Evolutionary conservation across 2,888 invertebrate species (phyloP).

Genomic region (Aplocera efformata): DNA sequence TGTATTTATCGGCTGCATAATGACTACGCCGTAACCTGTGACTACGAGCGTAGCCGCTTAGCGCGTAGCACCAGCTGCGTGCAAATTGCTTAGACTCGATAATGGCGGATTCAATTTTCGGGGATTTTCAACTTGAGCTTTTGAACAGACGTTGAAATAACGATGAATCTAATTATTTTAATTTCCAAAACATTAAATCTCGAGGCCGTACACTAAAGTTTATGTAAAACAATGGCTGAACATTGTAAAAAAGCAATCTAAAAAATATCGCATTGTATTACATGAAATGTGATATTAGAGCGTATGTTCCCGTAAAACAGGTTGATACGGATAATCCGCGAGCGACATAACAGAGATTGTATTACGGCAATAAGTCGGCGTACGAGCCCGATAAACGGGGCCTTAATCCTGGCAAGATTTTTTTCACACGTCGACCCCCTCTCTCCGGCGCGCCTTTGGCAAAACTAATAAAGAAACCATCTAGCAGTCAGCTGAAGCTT

Average conservation of each 20-base stretch:
- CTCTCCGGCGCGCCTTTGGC: conserved; percentile 51
- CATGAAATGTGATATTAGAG: conserved; percentile 23
- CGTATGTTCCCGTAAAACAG: conserved; percentile 48
- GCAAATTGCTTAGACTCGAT: conserved; percentile 75
- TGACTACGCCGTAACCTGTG: conserved; percentile 16
- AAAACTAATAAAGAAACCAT: conserved; percentile 81
- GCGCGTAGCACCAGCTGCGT: conserved; percentile 70
- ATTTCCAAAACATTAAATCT: conserved; percentile 1
- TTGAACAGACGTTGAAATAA: conserved; percentile 40
- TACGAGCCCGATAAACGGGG: conserved; percentile 66
- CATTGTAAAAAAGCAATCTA: conserved; percentile 17
- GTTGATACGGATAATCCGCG: conserved; percentile 67
- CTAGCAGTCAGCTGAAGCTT: conserved; percentile 76
- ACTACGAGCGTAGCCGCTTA: conserved; percentile 34
- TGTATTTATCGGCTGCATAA: conserved; percentile 2
- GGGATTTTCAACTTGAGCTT: conserved; percentile 65
- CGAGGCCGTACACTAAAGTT: neutral
- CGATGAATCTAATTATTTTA: conserved; percentile 24
- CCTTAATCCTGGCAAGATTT: conserved; percentile 68
- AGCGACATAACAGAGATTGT: conserved; percentile 76
- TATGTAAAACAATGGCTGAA: neutral
- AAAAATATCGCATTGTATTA: conserved; percentile 23
- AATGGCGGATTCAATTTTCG: conserved; percentile 77
- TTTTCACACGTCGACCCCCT: conserved; percentile 74
- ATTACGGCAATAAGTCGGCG: conserved; percentile 74